Percentiles rank a stretch among this genome's conserved stretches.
phyloP scores from a whole-genome alignment of 1,140 invertebrate genomes.

The Drosophila santomea region DNA sequence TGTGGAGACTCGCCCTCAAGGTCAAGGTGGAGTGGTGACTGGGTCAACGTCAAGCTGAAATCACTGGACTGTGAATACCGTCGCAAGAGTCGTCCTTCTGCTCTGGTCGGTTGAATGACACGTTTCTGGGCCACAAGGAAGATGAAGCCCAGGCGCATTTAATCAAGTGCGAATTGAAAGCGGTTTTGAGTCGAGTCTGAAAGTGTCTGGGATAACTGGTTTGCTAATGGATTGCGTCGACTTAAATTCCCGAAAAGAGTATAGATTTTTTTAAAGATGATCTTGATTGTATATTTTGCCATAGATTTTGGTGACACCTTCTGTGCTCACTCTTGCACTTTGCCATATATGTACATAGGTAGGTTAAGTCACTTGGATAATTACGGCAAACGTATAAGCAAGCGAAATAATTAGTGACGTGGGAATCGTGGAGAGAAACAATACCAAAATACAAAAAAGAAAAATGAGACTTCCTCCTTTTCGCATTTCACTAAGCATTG shows the following conservation, averaged over 20 bases:
- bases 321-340: not conserved
- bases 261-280: not conserved
- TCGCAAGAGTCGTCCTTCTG: constrained; percentile 13
- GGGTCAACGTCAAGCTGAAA: constrained; percentile 19
- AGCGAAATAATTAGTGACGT: not conserved
- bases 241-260: not conserved
- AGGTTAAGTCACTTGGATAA: constrained; percentile 28
- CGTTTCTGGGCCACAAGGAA: constrained; percentile 38
- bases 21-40: constrained; percentile 37
- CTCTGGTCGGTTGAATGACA: constrained; percentile 10
- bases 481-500: constrained; percentile 33
- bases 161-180: constrained; percentile 29
- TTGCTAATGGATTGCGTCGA: constrained; percentile 7
- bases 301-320: not conserved
- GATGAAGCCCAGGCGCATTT: not conserved
- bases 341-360: no score
- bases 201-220: constrained; percentile 15
- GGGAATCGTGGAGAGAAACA: constrained; percentile 5
- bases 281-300: not conserved
- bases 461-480: constrained; percentile 50
- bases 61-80: constrained; percentile 12
- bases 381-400: not conserved
- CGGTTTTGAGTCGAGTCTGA: constrained; percentile 2
- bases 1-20: constrained; percentile 40
- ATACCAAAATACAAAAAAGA: constrained; percentile 8